Percentiles rank a stretch among this genome's conserved stretches.
These are phyloP conservation scores for Odontomachus brunneus DNA, from an alignment of 1,140 invertebrate species.

Conservation along the genomic window DNA sequence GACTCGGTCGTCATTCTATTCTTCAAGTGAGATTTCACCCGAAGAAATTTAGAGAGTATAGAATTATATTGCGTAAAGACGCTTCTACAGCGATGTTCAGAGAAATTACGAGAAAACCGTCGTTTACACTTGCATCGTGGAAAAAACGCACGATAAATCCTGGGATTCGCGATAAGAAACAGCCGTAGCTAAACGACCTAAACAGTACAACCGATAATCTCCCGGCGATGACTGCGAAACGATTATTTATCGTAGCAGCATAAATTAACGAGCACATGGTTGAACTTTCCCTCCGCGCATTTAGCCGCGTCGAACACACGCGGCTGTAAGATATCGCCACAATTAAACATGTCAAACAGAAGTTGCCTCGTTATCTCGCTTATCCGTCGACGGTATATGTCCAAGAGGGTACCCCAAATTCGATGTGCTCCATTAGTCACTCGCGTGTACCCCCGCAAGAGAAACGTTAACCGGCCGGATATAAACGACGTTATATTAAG, in stretches of 20 bases:
- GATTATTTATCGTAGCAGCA: slow-evolving; percentile 20
- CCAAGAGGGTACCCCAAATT: slow-evolving; percentile 15
- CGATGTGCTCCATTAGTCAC: slow-evolving; percentile 39
- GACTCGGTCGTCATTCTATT: too few species aligned
- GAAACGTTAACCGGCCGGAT: slow-evolving; percentile 3
- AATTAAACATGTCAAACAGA: slow-evolving; percentile 51
- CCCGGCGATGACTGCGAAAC: slow-evolving; percentile 13
- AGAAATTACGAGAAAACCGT: neutral
- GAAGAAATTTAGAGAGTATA: neutral
- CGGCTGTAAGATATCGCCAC: slow-evolving; percentile 30
- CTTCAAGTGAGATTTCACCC: too few species aligned
- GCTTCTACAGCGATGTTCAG: neutral
- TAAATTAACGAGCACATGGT: slow-evolving; percentile 39
- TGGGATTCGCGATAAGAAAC: slow-evolving; percentile 7
- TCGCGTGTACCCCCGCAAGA: neutral
- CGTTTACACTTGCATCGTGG: neutral
- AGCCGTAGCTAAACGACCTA: slow-evolving; percentile 12
- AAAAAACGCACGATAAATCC: neutral
- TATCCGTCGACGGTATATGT: slow-evolving; percentile 15
- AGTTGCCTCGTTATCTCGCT: slow-evolving; percentile 52
- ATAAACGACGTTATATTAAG: slow-evolving; percentile 5
- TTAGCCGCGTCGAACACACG: slow-evolving; percentile 12
- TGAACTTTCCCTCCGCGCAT: slow-evolving; percentile 44
- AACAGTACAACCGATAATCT: neutral
- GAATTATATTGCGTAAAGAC: neutral